phyloP scores from a whole-genome alignment of 2,113 vertebrate species.

The Phoenicopterus ruber region DNA sequence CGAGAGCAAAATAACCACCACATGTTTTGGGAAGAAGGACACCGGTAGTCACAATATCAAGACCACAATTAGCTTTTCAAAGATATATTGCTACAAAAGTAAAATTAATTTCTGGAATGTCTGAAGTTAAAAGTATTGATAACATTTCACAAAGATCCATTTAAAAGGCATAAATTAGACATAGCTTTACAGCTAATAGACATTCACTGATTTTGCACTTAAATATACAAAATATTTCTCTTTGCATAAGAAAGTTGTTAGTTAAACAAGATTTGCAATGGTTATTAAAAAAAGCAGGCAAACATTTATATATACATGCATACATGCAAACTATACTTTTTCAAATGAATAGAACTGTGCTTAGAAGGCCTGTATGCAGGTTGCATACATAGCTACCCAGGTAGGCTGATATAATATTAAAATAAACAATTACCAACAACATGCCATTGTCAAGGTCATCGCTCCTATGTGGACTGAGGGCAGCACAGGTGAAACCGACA shows the following conservation, averaged over 20 bases:
- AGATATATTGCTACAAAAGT: background rate
- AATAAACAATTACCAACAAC: background rate
- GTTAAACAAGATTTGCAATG: background rate
- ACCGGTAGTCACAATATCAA: background rate
- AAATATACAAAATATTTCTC: background rate
- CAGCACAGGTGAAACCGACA: background rate
- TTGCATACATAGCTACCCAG: background rate
- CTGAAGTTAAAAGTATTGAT: background rate
- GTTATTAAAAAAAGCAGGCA: background rate
- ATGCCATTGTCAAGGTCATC: background rate
- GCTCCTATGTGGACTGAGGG: background rate
- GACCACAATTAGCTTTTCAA: background rate
- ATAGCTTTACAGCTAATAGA: background rate
- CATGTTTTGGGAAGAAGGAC: background rate
- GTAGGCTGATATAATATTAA: background rate
- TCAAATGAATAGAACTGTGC: background rate
- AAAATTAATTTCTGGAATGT: background rate
- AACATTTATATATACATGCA: background rate
- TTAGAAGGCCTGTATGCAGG: background rate
- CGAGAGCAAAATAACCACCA: background rate
- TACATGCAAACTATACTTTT: background rate
- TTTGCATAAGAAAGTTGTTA: background rate
- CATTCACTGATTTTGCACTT: background rate
- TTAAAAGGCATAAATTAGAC: background rate
- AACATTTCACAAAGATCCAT: background rate